phyloP scores from a whole-genome alignment of 64 coral and sea anemone genomes.

The Porites lutea region DNA sequence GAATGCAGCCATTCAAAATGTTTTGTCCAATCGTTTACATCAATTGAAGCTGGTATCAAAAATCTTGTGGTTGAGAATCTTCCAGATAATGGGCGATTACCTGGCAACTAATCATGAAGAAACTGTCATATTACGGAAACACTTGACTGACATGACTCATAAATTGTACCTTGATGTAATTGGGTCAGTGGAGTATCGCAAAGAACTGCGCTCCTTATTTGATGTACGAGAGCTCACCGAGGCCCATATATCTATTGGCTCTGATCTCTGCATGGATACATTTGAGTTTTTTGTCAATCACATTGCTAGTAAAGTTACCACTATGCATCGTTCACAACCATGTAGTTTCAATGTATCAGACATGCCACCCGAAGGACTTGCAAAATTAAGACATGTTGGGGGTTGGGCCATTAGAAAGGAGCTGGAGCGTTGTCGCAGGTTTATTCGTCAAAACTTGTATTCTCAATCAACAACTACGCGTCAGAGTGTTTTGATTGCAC shows the following conservation, averaged over 20 bases:
- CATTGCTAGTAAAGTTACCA: background rate
- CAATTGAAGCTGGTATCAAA: no score
- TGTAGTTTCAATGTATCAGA: background rate
- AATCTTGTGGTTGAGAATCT: slow-evolving; percentile 31
- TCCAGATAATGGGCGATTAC: slow-evolving; percentile 12
- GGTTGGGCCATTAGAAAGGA: slow-evolving; percentile 4
- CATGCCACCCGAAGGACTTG: background rate
- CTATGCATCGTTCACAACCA: no score
- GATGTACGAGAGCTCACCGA: background rate
- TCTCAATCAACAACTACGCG: background rate
- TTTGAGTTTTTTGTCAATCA: slow-evolving; percentile 13
- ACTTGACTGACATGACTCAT: background rate
- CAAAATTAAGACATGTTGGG: slow-evolving; percentile 43
- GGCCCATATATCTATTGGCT: background rate
- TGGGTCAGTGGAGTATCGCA: slow-evolving; percentile 7
- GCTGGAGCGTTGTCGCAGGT: background rate
- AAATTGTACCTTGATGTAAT: background rate
- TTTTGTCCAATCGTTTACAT: no score
- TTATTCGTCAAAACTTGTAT: background rate
- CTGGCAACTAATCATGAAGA: slow-evolving; percentile 7
- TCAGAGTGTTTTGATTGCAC: background rate
- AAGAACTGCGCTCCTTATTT: slow-evolving; percentile 1
- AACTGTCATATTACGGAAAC: background rate
- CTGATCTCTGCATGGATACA: background rate
- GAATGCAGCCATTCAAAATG: no score